Conservation (phyloP, 2,888 invertebrate genomes). For the Drosophila pseudotakahashii region DNA sequence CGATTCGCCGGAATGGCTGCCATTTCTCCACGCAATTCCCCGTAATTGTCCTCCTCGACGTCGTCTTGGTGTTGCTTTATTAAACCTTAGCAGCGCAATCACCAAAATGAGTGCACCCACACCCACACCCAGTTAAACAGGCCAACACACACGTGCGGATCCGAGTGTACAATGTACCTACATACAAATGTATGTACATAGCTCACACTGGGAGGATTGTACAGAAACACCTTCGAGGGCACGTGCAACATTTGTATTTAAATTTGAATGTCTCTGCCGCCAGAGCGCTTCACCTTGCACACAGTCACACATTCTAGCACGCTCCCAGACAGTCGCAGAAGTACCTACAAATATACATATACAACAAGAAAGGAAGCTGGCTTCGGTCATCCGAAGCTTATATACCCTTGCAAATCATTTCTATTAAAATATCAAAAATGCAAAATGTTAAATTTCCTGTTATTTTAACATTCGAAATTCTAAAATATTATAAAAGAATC, state of each 20-base stretch:
- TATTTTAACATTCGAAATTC: no score
- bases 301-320: constrained; percentile 5
- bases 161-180: no score
- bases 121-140: neutral
- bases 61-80: constrained; percentile 72
- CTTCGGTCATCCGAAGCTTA: no score
- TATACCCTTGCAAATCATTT: no score
- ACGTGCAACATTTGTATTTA: constrained; percentile 80
- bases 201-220: constrained; percentile 13
- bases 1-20: constrained; percentile 51
- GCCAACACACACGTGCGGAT: constrained; percentile 1
- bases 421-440: no score
- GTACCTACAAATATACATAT: constrained; percentile 1
- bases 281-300: constrained; percentile 48
- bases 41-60: constrained; percentile 42
- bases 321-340: constrained; percentile 6
- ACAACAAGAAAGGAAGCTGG: neutral
- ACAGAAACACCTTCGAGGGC: constrained; percentile 56
- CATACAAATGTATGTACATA: neutral
- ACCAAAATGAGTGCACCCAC: constrained; percentile 68
- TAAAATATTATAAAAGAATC: no score
- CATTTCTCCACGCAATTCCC: constrained; percentile 51
- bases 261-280: constrained; percentile 69
- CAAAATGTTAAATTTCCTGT: no score
- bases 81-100: constrained; percentile 74